phyloP scores from a whole-genome alignment of 2,797 vertebrate genomes.

The Ctenopoma multispine region DNA sequence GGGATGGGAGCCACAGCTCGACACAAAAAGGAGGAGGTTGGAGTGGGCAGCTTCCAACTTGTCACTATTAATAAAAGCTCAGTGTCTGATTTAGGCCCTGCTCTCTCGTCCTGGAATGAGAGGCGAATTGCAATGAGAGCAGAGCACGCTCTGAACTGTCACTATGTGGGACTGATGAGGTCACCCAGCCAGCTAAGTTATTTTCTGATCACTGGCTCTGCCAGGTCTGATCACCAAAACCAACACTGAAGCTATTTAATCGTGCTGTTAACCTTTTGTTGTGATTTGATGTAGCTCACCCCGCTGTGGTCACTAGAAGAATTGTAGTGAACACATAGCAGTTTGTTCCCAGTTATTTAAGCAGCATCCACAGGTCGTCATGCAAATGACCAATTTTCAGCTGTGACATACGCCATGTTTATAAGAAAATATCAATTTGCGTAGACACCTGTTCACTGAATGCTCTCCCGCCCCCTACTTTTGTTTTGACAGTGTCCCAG shows the following conservation, averaged over 20 bases:
- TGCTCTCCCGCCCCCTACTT: conserved; percentile 3
- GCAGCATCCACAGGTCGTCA: conserved; percentile 2
- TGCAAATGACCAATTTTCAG: conserved; percentile 28
- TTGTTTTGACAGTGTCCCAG: conserved; percentile 87
- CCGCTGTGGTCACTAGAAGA: conserved; percentile 12
- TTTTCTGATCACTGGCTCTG: conserved; percentile 68
- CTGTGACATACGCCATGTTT: conserved; percentile 29
- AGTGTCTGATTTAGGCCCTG: conserved; percentile 73
- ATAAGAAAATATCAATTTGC: conserved; percentile 21
- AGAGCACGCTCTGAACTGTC: conserved; percentile 55
- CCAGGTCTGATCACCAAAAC: conserved; percentile 44
- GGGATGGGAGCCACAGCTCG: conserved; percentile 27
- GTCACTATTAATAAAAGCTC: conserved; percentile 82
- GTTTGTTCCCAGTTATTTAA: conserved; percentile 27
- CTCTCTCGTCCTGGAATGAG: conserved; percentile 73
- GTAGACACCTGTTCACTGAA: conserved; percentile 40
- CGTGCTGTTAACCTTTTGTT: conserved; percentile 51
- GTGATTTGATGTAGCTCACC: conserved; percentile 17
- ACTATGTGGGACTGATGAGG: conserved; percentile 67
- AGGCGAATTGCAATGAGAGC: conserved; percentile 66
- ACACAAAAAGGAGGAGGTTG: conserved; percentile 37
- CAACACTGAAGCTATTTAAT: conserved; percentile 48
- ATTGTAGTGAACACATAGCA: conserved; percentile 3
- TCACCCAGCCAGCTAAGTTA: conserved; percentile 58
- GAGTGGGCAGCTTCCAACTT: conserved; percentile 48